Percentiles rank a stretch among this genome's conserved stretches.
These are phyloP conservation scores for Chironomus striatipennis DNA, from an alignment of 1,140 invertebrate species.

Conservation along the genomic window DNA sequence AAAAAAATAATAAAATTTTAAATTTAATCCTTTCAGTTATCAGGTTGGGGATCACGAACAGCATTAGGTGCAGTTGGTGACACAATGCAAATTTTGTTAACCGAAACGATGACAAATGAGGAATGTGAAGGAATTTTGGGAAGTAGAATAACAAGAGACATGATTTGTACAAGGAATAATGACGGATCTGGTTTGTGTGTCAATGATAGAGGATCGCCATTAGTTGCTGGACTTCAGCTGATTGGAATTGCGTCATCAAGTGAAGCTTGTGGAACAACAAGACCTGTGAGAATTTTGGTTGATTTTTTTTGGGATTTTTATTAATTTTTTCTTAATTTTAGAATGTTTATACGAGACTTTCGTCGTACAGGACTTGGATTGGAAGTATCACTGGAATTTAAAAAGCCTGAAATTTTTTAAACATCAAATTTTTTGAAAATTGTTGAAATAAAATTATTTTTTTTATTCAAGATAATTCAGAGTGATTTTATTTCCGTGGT, in stretches of 20 bases:
- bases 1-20: too few relatives aligned
- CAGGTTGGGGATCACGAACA: not conserved
- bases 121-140: not conserved
- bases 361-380: not conserved
- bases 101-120: not conserved
- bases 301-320: not conserved
- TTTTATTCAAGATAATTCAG: too few relatives aligned
- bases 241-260: not conserved
- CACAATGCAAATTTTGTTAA: not conserved
- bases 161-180: not conserved
- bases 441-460: too few relatives aligned
- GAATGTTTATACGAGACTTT: not conserved
- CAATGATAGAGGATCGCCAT: not conserved
- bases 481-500: too few relatives aligned
- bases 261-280: not conserved
- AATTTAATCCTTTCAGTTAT: not conserved
- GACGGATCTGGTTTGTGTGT: not conserved
- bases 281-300: not conserved
- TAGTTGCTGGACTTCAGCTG: not conserved
- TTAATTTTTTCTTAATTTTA: not conserved
- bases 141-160: not conserved
- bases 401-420: not conserved
- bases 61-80: not conserved
- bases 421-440: too few relatives aligned
- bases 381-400: not conserved